phyloP scores from a whole-genome alignment of 2,797 vertebrate genomes.

The Sebastes taczanowskii region DNA sequence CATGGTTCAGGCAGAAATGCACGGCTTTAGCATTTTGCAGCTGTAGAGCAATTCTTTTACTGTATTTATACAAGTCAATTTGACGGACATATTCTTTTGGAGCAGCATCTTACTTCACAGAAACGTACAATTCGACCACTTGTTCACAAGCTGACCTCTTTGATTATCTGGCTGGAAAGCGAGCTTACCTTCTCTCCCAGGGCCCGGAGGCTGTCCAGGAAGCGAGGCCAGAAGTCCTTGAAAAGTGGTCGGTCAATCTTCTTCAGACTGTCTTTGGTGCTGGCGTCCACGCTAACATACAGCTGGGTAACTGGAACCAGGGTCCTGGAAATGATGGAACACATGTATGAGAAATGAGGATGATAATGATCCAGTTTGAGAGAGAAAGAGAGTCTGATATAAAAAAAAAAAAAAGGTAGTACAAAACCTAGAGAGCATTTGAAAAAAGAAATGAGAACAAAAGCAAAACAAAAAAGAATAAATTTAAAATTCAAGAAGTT shows the following conservation, averaged over 20 bases:
- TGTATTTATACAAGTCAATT: no score
- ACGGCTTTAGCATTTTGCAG: no score
- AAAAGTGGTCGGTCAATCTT: constrained; percentile 96
- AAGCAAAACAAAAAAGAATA: background rate
- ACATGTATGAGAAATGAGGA: background rate
- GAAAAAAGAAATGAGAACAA: background rate
- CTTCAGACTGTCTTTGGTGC: constrained; percentile 93
- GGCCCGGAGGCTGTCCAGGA: constrained; percentile 90
- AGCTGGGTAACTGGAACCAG: constrained; percentile 94
- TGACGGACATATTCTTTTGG: background rate
- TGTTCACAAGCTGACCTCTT: background rate
- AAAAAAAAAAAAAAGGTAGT: background rate
- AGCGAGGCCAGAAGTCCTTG: constrained; percentile 96
- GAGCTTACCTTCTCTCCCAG: constrained; percentile 92
- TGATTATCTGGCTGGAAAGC: background rate
- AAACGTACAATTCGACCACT: background rate
- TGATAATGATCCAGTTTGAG: background rate
- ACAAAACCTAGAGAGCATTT: background rate
- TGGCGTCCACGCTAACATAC: constrained; percentile 95
- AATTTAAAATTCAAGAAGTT: background rate
- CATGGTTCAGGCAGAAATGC: no score
- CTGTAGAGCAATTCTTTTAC: no score
- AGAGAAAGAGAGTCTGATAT: background rate
- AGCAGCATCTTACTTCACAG: background rate
- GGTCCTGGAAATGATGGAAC: constrained; percentile 75